These are phyloP conservation scores for Platysternon megacephalum DNA, from an alignment of 2,113 vertebrate species.

Conservation along the genomic window DNA sequence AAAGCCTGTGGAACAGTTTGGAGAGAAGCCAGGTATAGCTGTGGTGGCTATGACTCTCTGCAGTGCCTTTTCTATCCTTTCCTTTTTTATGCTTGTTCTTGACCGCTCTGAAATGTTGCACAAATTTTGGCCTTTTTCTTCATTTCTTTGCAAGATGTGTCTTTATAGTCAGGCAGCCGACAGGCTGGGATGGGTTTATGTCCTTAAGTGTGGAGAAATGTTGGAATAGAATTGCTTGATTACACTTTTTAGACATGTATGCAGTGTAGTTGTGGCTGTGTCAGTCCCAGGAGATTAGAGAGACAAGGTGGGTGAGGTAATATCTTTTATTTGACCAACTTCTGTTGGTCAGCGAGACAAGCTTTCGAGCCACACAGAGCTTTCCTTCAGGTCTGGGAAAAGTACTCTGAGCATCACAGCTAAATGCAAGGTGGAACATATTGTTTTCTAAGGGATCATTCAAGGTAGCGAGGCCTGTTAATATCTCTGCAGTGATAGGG, in stretches of 20 bases:
- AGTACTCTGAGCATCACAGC: background rate
- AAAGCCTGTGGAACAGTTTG: conserved; percentile 68
- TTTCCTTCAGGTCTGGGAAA: background rate
- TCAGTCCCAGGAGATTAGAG: background rate
- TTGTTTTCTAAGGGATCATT: background rate
- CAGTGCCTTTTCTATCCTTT: conserved; percentile 59
- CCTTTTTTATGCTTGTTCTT: conserved; percentile 8
- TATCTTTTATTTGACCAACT: background rate
- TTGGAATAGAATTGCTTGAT: background rate
- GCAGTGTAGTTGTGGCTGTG: background rate
- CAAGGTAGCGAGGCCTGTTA: background rate
- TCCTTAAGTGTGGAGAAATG: background rate
- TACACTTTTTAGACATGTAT: background rate
- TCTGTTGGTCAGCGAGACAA: background rate
- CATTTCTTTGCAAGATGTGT: conserved; percentile 9
- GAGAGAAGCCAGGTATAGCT: conserved; percentile 76
- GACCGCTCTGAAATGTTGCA: conserved; percentile 32
- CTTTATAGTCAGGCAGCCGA: background rate
- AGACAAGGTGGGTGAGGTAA: background rate
- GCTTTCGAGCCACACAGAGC: background rate
- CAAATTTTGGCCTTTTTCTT: conserved; percentile 12
- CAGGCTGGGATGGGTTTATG: background rate
- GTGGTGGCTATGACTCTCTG: conserved; percentile 67
- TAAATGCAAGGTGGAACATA: background rate
- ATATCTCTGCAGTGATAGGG: background rate